Evolutionary conservation across 1,140 invertebrate genomes (phyloP).

Genomic region (Ips typographus): DNA sequence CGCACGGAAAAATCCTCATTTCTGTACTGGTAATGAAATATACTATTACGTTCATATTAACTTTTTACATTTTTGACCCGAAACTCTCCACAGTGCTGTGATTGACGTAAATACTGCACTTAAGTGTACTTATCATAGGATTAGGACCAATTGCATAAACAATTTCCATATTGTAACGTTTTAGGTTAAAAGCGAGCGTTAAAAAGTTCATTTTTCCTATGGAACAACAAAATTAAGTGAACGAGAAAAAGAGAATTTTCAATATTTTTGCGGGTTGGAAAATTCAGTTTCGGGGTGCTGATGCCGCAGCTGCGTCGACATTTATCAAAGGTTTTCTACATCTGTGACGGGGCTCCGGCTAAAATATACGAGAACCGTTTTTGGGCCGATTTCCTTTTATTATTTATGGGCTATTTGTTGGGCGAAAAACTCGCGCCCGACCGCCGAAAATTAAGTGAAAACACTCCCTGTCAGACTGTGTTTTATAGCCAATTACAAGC

Average conservation of each 20-base stretch:
- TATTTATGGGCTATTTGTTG: constrained; percentile 22
- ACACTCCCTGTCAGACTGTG: neutral
- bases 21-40: too few relatives aligned
- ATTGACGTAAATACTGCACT: too few relatives aligned
- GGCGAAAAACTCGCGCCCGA: constrained; percentile 11
- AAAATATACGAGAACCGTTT: constrained; percentile 6
- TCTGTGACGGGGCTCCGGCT: constrained; percentile 17
- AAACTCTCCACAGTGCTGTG: too few relatives aligned
- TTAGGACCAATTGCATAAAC: too few relatives aligned
- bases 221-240: constrained; percentile 5
- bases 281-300: constrained; percentile 20
- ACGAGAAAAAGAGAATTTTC: constrained; percentile 8
- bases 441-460: constrained; percentile 6
- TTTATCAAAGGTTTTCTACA: constrained; percentile 26
- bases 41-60: too few relatives aligned
- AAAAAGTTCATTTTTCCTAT: neutral
- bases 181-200: too few relatives aligned
- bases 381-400: constrained; percentile 14
- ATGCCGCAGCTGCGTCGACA: constrained; percentile 20
- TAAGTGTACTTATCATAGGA: too few relatives aligned
- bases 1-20: too few relatives aligned
- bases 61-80: too few relatives aligned
- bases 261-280: constrained; percentile 15
- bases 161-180: too few relatives aligned
- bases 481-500: neutral